These are phyloP conservation scores for Tokudaia tokunoshimensis DNA, from an alignment of 2,797 vertebrate species.

Conservation along the genomic window DNA sequence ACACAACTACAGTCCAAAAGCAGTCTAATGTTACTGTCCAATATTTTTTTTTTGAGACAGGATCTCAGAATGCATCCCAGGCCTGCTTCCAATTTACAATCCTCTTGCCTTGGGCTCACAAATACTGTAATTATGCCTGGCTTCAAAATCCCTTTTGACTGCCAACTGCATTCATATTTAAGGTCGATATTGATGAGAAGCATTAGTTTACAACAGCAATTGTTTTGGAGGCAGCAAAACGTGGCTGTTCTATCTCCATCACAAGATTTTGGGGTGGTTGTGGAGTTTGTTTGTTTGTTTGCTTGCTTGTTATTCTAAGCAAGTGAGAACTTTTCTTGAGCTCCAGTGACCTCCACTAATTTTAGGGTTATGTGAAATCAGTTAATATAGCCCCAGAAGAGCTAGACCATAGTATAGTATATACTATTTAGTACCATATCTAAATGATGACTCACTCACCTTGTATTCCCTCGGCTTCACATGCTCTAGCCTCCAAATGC, in stretches of 20 bases:
- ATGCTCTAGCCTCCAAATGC: not conserved
- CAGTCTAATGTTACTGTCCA: not conserved
- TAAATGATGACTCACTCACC: not conserved
- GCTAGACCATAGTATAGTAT: not conserved
- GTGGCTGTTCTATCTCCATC: not conserved
- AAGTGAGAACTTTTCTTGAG: not conserved
- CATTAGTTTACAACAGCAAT: not conserved
- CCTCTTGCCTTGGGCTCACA: not conserved
- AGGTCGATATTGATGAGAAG: constrained; percentile 46
- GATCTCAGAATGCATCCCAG: not conserved
- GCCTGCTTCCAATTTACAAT: not conserved
- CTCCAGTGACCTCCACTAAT: not conserved
- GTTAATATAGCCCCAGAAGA: not conserved
- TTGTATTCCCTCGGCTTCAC: not conserved
- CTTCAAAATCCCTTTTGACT: constrained; percentile 9
- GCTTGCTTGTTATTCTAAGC: not conserved
- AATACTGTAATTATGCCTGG: not conserved
- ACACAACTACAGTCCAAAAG: constrained; percentile 22
- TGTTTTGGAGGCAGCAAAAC: constrained; percentile 31
- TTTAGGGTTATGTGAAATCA: constrained; percentile 16
- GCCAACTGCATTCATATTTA: constrained; percentile 27
- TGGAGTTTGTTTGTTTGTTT: not conserved
- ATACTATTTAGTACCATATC: not conserved
- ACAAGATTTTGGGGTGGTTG: not conserved
- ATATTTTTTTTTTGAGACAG: not conserved